Evolutionary conservation across 1,140 invertebrate species (phyloP).

Genomic region (Neodiprion lecontei): DNA sequence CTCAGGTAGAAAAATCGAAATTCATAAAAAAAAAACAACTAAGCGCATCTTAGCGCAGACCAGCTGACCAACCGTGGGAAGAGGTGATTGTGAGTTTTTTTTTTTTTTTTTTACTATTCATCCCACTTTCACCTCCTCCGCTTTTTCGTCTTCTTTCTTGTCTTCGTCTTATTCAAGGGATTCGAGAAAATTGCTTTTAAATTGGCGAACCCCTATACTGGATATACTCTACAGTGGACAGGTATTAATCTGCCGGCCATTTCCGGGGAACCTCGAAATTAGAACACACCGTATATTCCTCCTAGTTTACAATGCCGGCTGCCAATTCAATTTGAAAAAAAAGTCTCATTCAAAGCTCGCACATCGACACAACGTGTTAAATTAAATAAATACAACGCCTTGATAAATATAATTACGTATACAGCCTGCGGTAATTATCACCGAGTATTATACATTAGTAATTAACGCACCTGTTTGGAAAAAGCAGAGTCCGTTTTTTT

Average conservation of each 20-base stretch:
- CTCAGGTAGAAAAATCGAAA: conserved; percentile 56
- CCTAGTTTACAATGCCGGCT: too few relatives aligned
- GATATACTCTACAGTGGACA: conserved; percentile 22
- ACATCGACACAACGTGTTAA: too few relatives aligned
- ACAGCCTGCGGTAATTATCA: too few relatives aligned
- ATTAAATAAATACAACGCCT: too few relatives aligned
- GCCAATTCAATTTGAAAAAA: too few relatives aligned
- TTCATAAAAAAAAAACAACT: conserved; percentile 42
- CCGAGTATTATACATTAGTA: too few relatives aligned
- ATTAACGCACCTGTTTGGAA: too few relatives aligned
- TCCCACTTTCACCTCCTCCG: neutral
- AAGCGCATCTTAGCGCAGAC: conserved; percentile 41
- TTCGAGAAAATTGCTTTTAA: conserved; percentile 56
- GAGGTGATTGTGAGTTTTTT: conserved; percentile 27
- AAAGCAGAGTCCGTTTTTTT: too few relatives aligned
- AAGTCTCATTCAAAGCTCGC: too few relatives aligned
- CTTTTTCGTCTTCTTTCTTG: neutral
- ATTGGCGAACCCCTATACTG: conserved; percentile 43
- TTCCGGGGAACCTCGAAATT: conserved; percentile 48
- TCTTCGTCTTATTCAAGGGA: neutral
- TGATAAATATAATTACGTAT: too few relatives aligned
- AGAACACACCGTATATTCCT: conserved; percentile 16
- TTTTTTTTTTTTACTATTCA: neutral
- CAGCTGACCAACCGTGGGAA: conserved; percentile 63
- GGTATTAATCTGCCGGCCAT: conserved; percentile 28